A percentile compares a stretch with the other conserved stretches of the same genome.
Evolutionary conservation across 2,888 invertebrate species (phyloP).

Genomic region (Octonoba sinensis): DNA sequence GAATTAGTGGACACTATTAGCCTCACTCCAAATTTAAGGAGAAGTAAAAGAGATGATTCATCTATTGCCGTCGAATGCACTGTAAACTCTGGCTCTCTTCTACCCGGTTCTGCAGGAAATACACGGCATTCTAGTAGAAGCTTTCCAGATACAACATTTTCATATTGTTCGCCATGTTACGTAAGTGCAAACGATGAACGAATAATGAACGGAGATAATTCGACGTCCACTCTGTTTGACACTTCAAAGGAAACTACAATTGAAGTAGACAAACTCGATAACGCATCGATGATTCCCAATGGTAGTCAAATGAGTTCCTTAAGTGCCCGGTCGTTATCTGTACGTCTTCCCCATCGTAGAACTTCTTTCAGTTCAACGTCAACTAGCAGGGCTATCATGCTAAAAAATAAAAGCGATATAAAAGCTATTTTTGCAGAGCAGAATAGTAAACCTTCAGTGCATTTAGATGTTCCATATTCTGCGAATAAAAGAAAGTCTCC

Average conservation of each 20-base stretch:
- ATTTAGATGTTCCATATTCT: background rate
- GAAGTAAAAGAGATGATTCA: background rate
- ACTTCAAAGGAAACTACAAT: background rate
- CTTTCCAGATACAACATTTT: background rate
- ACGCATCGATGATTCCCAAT: background rate
- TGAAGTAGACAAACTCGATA: constrained; percentile 16
- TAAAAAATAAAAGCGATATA: constrained; percentile 45
- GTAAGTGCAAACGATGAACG: background rate
- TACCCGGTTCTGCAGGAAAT: background rate
- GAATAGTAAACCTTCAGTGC: background rate
- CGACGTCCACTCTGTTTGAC: background rate
- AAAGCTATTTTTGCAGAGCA: constrained; percentile 25
- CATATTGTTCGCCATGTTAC: background rate
- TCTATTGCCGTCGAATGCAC: constrained; percentile 2
- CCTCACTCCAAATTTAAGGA: background rate
- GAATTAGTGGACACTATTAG: constrained; percentile 37
- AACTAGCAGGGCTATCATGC: constrained; percentile 36
- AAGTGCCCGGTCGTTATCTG: constrained; percentile 3
- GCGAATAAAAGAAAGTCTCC: background rate
- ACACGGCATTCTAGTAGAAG: too few relatives aligned
- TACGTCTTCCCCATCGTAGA: constrained; percentile 6
- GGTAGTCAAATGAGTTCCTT: constrained; percentile 16
- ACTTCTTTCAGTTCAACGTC: constrained; percentile 52
- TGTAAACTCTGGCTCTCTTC: background rate
- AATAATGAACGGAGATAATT: background rate